Percentiles rank a stretch among this genome's conserved stretches.
Conservation (phyloP, 2,113 vertebrate species). For the Megalops atlanticus region DNA sequence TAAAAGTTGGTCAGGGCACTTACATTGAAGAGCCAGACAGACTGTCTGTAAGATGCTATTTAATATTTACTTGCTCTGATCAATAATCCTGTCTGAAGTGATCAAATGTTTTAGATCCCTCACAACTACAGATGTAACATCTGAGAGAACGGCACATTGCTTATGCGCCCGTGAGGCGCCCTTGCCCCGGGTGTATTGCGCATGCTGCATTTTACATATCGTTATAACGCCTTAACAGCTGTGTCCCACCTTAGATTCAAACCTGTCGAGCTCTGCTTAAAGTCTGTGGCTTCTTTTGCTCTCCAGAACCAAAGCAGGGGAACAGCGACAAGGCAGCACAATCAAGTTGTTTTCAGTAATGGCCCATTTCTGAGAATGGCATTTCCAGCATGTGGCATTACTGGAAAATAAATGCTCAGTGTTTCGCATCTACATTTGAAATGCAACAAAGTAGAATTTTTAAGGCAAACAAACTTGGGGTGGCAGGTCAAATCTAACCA, state of each 20-base stretch:
- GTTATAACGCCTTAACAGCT: background rate
- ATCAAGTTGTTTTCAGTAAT: background rate
- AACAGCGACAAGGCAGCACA: background rate
- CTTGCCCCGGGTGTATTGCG: background rate
- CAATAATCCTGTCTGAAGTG: background rate
- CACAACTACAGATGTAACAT: background rate
- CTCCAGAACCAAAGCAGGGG: background rate
- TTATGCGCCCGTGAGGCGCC: background rate
- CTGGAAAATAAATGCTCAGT: too few species aligned
- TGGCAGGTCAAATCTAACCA: too few species aligned
- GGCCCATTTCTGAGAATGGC: background rate
- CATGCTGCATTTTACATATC: background rate
- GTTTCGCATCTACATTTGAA: too few species aligned
- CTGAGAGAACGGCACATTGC: background rate
- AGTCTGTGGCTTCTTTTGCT: background rate
- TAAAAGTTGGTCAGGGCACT: background rate
- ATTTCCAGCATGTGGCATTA: too few species aligned
- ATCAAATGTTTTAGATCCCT: conserved; percentile 13
- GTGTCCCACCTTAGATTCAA: background rate
- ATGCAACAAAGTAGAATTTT: too few species aligned
- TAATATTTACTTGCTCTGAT: conserved; percentile 15
- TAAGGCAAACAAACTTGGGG: too few species aligned
- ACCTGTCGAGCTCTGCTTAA: background rate
- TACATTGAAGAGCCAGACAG: background rate
- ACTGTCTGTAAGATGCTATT: background rate